A percentile compares a stretch with the other conserved stretches of the same genome.
Conservation (phyloP, 1,140 invertebrate genomes). For the Rhopalosiphum padi region DNA sequence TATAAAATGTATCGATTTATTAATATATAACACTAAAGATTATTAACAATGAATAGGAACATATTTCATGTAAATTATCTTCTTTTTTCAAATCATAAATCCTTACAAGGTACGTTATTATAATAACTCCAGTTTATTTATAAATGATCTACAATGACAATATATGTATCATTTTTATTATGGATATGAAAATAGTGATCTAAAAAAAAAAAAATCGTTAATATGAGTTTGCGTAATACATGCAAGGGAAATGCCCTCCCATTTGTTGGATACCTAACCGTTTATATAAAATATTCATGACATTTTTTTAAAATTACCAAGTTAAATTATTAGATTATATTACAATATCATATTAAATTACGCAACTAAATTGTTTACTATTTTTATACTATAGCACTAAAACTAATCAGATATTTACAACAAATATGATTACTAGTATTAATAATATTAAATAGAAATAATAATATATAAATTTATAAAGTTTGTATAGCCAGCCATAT, state of each 20-base stretch:
- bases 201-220: background rate
- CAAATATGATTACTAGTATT: background rate
- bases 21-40: background rate
- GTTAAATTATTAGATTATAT: background rate
- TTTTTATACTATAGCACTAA: background rate
- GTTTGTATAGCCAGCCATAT: background rate
- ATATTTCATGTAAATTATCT: background rate
- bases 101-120: background rate
- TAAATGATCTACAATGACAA: background rate
- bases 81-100: background rate
- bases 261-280: background rate
- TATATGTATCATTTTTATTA: background rate
- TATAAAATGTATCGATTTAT: background rate
- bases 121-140: background rate
- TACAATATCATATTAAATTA: background rate
- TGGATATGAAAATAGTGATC: background rate
- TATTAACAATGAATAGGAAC: background rate
- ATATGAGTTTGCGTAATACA: background rate
- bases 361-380: background rate
- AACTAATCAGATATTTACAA: background rate
- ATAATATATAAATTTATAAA: background rate
- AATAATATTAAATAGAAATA: background rate
- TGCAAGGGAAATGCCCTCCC: background rate
- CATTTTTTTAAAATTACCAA: background rate
- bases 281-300: background rate